Conservation (phyloP, 2,113 vertebrate genomes). For the Sapajus apella region DNA sequence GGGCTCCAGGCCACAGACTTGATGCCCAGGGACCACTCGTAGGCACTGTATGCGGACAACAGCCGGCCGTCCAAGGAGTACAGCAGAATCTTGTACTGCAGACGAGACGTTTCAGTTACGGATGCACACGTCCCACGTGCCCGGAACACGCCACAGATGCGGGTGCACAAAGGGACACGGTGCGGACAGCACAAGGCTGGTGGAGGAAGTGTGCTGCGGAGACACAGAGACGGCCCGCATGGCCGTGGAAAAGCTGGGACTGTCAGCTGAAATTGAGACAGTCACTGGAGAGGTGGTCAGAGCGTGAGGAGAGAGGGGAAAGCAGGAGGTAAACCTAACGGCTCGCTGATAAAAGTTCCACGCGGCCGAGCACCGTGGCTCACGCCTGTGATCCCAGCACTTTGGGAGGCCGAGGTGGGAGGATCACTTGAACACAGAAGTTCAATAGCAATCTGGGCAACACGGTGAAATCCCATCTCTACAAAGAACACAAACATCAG, state of each 20-base stretch:
- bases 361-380: no score
- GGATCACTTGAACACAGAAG: no score
- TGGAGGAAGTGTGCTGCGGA: not conserved
- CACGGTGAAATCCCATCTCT: no score
- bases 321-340: no score
- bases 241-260: fast-evolving
- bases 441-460: no score
- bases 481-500: no score
- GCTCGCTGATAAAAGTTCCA: no score
- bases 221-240: not conserved
- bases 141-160: fast-evolving
- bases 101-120: not conserved
- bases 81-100: conserved; percentile 94
- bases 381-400: no score
- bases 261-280: not conserved
- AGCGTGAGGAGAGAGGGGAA: not conserved
- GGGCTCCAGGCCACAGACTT: conserved; percentile 95
- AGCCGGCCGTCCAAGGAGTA: conserved; percentile 97
- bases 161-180: fast-evolving
- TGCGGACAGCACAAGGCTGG: not conserved
- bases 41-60: conserved; percentile 90
- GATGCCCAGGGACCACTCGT: conserved; percentile 95
- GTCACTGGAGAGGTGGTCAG: not conserved
- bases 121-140: fast-evolving
- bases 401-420: no score